Conservation (phyloP, 2,888 invertebrate species). For the Hipparchia sbordonii region DNA sequence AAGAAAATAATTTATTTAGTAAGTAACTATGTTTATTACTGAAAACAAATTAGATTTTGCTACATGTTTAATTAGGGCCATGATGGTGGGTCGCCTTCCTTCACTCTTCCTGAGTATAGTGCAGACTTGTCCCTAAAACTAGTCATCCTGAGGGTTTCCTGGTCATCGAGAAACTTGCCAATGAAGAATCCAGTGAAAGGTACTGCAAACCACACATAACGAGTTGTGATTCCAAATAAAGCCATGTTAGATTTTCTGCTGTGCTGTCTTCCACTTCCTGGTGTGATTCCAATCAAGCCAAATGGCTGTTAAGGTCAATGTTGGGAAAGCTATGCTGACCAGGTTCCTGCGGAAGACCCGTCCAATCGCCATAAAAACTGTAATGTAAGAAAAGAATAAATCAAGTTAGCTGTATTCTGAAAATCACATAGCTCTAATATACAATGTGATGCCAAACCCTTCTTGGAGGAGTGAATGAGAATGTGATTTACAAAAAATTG, state of each 20-base stretch:
- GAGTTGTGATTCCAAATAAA: conserved; percentile 81
- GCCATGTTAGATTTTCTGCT: conserved; percentile 68
- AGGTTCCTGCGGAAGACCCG: conserved; percentile 84
- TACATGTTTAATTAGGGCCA: conserved; percentile 84
- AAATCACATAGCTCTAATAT: too few species aligned
- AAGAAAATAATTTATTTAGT: too few species aligned
- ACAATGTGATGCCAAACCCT: too few species aligned
- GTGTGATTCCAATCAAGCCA: conserved; percentile 89
- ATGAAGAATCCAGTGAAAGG: conserved; percentile 83
- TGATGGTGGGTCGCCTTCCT: conserved; percentile 86
- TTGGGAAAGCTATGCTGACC: conserved; percentile 86
- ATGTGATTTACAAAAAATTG: too few species aligned
- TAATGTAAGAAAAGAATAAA: conserved; percentile 19
- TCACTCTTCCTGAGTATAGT: conserved; percentile 86
- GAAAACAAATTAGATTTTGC: background rate
- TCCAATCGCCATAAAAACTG: conserved; percentile 76
- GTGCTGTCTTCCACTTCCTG: conserved; percentile 85
- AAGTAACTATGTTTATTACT: conserved; percentile 5
- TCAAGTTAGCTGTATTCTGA: too few species aligned
- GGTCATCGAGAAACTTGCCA: conserved; percentile 85
- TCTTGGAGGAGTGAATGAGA: too few species aligned
- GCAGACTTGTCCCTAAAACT: conserved; percentile 91
- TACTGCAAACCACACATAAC: conserved; percentile 74
- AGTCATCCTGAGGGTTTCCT: conserved; percentile 88
- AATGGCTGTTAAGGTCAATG: conserved; percentile 82